phyloP scores from a whole-genome alignment of 2,888 invertebrate genomes.

The Dioctria rufipes region DNA sequence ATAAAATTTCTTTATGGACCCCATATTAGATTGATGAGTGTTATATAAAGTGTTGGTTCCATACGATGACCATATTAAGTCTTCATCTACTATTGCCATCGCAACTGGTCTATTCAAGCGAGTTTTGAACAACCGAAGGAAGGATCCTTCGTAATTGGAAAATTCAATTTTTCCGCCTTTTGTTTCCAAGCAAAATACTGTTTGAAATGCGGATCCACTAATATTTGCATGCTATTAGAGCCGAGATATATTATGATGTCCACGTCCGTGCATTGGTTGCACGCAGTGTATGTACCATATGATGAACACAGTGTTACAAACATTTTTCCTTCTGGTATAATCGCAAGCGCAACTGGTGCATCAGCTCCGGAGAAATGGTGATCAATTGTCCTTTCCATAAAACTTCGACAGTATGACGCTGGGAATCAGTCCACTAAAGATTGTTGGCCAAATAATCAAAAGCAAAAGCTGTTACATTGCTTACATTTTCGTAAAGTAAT shows the following conservation, averaged over 20 bases:
- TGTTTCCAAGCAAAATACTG: conserved; percentile 80
- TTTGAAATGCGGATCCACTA: conserved; percentile 73
- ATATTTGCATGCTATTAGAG: conserved; percentile 66
- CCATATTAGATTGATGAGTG: conserved; percentile 73
- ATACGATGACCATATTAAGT: conserved; percentile 80
- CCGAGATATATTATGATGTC: conserved; percentile 68
- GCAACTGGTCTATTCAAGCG: conserved; percentile 73
- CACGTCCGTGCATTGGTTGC: conserved; percentile 79
- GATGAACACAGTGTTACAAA: conserved; percentile 75
- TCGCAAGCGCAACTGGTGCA: conserved; percentile 78
- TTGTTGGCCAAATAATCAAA: conserved; percentile 80
- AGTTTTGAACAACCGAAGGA: conserved; percentile 71
- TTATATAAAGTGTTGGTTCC: conserved; percentile 76
- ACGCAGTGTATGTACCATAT: conserved; percentile 75
- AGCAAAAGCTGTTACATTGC: conserved; percentile 74
- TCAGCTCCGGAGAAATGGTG: conserved; percentile 75
- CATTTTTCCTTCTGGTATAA: conserved; percentile 76
- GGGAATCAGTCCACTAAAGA: conserved; percentile 81
- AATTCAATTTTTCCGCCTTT: conserved; percentile 78
- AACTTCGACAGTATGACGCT: conserved; percentile 77
- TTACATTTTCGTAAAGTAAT: conserved; percentile 71
- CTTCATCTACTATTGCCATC: conserved; percentile 76
- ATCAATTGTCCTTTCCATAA: conserved; percentile 75
- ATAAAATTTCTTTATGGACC: conserved; percentile 66
- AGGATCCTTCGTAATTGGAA: conserved; percentile 76